Evolutionary conservation across 1,140 invertebrate species (phyloP).

Genomic region (Ips nitidus): DNA sequence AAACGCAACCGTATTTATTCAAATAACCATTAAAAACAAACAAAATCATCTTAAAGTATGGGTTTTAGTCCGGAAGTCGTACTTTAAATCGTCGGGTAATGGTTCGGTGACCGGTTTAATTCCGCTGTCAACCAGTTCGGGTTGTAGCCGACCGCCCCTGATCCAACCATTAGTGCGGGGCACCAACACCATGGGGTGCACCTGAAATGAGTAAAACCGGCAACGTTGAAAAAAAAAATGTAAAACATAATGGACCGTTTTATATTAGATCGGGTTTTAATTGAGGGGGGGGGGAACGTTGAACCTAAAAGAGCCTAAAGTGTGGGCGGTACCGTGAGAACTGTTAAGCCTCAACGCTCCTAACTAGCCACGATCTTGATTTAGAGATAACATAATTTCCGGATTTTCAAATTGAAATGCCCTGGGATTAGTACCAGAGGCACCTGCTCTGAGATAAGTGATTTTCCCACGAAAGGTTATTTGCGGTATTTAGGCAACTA

Average conservation of each 20-base stretch:
- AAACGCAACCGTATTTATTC: too few species aligned
- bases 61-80: constrained; percentile 49
- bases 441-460: too few species aligned
- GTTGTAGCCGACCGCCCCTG: background rate
- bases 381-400: constrained; percentile 8
- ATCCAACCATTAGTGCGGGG: constrained; percentile 14
- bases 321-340: constrained; percentile 7
- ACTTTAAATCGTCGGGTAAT: constrained; percentile 47
- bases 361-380: constrained; percentile 10
- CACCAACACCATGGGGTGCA: constrained; percentile 11
- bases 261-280: background rate
- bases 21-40: too few species aligned
- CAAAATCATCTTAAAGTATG: constrained; percentile 29
- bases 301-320: background rate
- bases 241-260: too few species aligned
- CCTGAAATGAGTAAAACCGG: background rate
- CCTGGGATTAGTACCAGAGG: too few species aligned
- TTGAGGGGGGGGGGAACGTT: background rate
- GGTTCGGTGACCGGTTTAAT: constrained; percentile 48
- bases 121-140: constrained; percentile 19
- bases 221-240: too few species aligned
- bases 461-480: too few species aligned
- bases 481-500: too few species aligned
- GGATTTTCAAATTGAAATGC: constrained; percentile 2
- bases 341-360: constrained; percentile 1